Evolutionary conservation across 1,140 invertebrate genomes (phyloP), one percentile per base, ranked within the genome.

Genomic region (Bilobella aurantiaca): DNA sequence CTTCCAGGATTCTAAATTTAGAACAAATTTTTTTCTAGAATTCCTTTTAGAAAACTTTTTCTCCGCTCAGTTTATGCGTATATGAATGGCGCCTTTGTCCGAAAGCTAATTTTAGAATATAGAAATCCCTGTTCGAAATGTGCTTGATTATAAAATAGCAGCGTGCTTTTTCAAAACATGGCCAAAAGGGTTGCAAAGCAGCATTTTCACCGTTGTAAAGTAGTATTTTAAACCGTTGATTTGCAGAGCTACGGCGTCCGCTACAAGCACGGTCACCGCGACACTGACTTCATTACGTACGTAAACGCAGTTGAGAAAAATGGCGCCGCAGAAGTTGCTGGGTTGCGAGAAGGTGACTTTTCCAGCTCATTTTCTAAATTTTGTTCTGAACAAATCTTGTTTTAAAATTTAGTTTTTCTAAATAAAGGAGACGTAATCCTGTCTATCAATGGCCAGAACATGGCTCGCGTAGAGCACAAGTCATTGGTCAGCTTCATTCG

Each of bases 221-320:
- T 42, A 8, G 18, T 12, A 42, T 18, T 42, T 18, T 12, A 42
- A 42, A 18, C 18, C 18, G 8, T 42, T 8, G 18, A 42, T 70
- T 77, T 77, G 18, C 84, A 96, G 84, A 96, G 91, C 75, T 96
- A 96, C 76, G 92, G 92, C 14, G 94, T 96, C 58, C 91, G 93
- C 75, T 94, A 96, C 77, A 93, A 93, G 75, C 86, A 88, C 76
- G 91, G 92, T 67, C 77, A 79, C 37, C 84, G 86, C 72, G 87
- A 91, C 75, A 87, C 91, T 62, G 92, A 95, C 77, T 90, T 96
- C 80, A 92, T 96, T 27, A 95, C 93, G 0, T 96, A 96, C 74
- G 93, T 96, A 28, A 93, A 96, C 76, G 93, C 92, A 74, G 90
- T 96, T n/a, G 92, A 94, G 71, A 86, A 88, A 64, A 88, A 92